phyloP scores from a whole-genome alignment of 2,797 vertebrate genomes.

The Borostomias antarcticus region DNA sequence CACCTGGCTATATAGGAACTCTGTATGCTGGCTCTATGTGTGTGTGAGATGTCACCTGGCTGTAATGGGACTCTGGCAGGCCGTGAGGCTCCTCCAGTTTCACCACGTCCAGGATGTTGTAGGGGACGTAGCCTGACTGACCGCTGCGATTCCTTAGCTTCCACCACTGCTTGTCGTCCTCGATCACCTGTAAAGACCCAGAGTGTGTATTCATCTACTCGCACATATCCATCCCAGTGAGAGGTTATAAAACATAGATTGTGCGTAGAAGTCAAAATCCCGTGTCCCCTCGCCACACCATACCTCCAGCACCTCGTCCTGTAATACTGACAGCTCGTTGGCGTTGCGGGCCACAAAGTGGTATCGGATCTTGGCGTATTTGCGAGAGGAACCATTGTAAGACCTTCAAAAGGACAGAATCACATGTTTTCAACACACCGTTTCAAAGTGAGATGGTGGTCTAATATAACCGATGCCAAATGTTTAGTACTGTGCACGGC shows the following conservation, averaged over 20 bases:
- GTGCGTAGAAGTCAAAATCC: background rate
- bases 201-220: no score
- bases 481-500: no score
- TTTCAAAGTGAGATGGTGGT: no score
- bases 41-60: conserved; percentile 30
- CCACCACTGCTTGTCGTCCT: conserved; percentile 96
- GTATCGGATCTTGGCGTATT: conserved; percentile 90
- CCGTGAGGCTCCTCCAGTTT: conserved; percentile 75
- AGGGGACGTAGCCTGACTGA: conserved; percentile 90
- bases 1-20: no score
- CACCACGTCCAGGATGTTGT: conserved; percentile 86
- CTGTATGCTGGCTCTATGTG: background rate
- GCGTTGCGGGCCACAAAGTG: conserved; percentile 93
- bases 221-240: no score
- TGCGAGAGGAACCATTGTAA: conserved; percentile 74
- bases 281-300: background rate
- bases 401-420: no score
- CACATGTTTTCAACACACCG: no score
- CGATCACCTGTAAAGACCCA: conserved; percentile 84
- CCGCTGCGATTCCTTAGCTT: conserved; percentile 90
- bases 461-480: no score
- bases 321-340: conserved; percentile 92
- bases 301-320: conserved; percentile 95
- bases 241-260: no score
- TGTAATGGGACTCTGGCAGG: conserved; percentile 48